Evolutionary conservation across 1,140 invertebrate species (phyloP).

Genomic region (Papilio machaon): DNA sequence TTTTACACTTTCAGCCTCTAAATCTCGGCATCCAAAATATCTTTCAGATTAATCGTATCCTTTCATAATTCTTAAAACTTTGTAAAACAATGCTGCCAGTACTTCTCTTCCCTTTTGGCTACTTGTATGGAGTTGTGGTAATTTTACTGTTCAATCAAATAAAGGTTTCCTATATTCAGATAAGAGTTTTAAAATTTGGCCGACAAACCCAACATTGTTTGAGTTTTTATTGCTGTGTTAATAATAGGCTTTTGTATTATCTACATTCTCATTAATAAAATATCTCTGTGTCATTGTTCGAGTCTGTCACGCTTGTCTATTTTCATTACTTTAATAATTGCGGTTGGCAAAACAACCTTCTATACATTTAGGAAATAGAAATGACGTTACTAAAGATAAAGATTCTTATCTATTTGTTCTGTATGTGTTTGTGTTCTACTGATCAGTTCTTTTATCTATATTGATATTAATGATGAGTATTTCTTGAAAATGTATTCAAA

Average conservation of each 20-base stretch:
- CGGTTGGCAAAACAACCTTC: not conserved
- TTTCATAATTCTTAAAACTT: too few relatives aligned
- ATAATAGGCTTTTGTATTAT: not conserved
- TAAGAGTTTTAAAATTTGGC: not conserved
- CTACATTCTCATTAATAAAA: not conserved
- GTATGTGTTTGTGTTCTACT: not conserved
- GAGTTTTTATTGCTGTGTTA: not conserved
- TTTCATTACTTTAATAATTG: not conserved
- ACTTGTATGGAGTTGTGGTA: too few relatives aligned
- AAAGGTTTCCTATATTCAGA: not conserved
- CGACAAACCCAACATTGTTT: not conserved
- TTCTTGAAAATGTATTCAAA: not conserved
- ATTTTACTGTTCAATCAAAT: too few relatives aligned
- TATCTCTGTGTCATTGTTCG: constrained; percentile 1
- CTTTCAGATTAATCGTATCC: too few relatives aligned
- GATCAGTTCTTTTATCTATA: not conserved
- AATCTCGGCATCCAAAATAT: too few relatives aligned
- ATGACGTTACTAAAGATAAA: too few relatives aligned
- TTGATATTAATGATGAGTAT: constrained; percentile 5
- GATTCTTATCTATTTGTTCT: too few relatives aligned
- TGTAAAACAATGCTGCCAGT: too few relatives aligned
- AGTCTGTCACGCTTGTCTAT: not conserved
- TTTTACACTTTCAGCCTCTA: too few relatives aligned
- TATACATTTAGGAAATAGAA: not conserved
- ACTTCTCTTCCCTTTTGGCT: too few relatives aligned